Conservation (phyloP, 2,797 vertebrate species). For the Sebastes wilsoni region DNA sequence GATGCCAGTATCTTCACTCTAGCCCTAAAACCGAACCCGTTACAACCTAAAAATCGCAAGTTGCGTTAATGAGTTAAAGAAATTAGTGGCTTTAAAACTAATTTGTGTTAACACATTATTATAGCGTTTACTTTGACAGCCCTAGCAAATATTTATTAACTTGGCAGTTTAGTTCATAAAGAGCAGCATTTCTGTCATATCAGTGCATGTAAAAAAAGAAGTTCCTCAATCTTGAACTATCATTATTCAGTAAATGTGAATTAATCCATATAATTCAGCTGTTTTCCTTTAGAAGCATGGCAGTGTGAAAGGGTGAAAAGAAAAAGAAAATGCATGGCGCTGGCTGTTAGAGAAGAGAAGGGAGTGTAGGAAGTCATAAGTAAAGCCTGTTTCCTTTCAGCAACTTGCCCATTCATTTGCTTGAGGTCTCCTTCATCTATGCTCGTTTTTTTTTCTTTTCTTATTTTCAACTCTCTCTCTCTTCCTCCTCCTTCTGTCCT, state of each 20-base stretch:
- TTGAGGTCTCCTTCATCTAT: slow-evolving; percentile 11
- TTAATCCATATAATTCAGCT: slow-evolving; percentile 27
- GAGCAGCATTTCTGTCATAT: not conserved
- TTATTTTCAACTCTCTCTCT: slow-evolving; percentile 4
- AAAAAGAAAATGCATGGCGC: slow-evolving; percentile 21
- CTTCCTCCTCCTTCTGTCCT: slow-evolving; percentile 34
- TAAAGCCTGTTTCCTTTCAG: slow-evolving; percentile 41
- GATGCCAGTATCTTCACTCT: too few species aligned
- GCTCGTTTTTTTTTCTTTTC: not conserved
- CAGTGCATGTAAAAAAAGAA: slow-evolving; percentile 3
- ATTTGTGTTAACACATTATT: too few species aligned
- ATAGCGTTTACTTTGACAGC: too few species aligned
- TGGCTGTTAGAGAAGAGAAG: slow-evolving; percentile 1
- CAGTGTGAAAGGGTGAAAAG: slow-evolving; percentile 15
- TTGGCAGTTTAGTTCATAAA: slow-evolving; percentile 8
- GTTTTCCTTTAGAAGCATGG: slow-evolving; percentile 17
- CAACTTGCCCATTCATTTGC: slow-evolving; percentile 32
- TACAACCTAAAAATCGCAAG: too few species aligned
- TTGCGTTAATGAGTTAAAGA: too few species aligned
- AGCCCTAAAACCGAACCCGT: too few species aligned
- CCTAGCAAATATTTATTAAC: slow-evolving; percentile 5
- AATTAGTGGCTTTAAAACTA: too few species aligned
- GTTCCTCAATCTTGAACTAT: not conserved
- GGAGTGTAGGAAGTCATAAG: slow-evolving; percentile 26
- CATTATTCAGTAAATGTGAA: slow-evolving; percentile 20